These are phyloP conservation scores for Sitobion miscanthi DNA, from an alignment of 1,140 invertebrate genomes.

Conservation along the genomic window DNA sequence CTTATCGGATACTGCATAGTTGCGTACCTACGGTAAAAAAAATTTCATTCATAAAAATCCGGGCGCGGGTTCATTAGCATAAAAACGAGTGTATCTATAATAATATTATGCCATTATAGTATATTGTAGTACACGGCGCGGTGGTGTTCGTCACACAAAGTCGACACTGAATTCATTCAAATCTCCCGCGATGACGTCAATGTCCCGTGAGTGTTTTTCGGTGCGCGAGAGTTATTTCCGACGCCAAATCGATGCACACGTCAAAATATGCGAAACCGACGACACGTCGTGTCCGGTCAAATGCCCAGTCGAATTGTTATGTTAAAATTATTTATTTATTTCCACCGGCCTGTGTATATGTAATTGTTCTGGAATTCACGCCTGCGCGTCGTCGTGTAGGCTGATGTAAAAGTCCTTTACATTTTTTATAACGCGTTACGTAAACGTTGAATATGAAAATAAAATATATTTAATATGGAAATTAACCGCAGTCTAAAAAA, in stretches of 20 bases:
- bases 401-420: too few relatives aligned
- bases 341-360: too few relatives aligned
- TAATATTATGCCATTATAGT: not conserved
- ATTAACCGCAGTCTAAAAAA: too few relatives aligned
- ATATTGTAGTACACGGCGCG: not conserved
- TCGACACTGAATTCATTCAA: slow-evolving; percentile 14
- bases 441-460: too few relatives aligned
- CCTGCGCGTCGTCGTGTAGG: too few relatives aligned
- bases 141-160: not conserved
- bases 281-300: not conserved
- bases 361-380: too few relatives aligned
- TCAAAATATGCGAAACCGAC: not conserved
- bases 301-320: not conserved
- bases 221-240: not conserved
- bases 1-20: not conserved
- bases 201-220: not conserved
- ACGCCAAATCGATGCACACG: not conserved
- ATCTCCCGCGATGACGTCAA: not conserved
- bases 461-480: too few relatives aligned
- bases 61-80: not conserved
- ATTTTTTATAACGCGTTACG: too few relatives aligned
- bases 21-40: not conserved
- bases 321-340: not conserved
- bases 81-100: not conserved
- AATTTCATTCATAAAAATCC: not conserved